A percentile compares a stretch with the other conserved stretches of the same genome.
Evolutionary conservation across 2,113 vertebrate species (phyloP).

Genomic region (Macquaria ambigua): DNA sequence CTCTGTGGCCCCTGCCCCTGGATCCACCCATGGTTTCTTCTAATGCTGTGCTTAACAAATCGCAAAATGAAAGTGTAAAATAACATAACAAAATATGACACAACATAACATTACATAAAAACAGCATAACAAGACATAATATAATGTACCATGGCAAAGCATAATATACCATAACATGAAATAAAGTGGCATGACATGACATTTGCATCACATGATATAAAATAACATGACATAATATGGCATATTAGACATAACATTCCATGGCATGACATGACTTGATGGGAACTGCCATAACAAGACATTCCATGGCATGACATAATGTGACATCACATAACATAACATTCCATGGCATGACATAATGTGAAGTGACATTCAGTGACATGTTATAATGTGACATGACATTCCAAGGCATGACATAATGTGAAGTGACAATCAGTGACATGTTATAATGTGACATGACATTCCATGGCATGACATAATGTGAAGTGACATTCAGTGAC

Average conservation of each 20-base stretch:
- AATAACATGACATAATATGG: not conserved
- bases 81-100: constrained; percentile 8
- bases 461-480: too few species aligned
- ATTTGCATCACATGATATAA: not conserved
- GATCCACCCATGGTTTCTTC: too few species aligned
- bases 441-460: too few species aligned
- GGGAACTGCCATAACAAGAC: too few species aligned
- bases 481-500: too few species aligned
- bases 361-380: not conserved
- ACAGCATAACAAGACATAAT: not conserved
- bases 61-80: not conserved
- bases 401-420: too few species aligned
- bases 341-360: not conserved
- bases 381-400: too few species aligned
- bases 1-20: too few species aligned
- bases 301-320: not conserved
- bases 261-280: too few species aligned
- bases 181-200: not conserved
- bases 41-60: not conserved
- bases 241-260: too few species aligned
- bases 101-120: not conserved
- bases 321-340: not conserved
- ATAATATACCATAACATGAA: not conserved
- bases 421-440: too few species aligned
- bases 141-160: not conserved